A percentile compares a stretch with the other conserved stretches of the same genome.
Conservation (phyloP, 1,140 invertebrate genomes). For the Caenorhabditis tropicalis region DNA sequence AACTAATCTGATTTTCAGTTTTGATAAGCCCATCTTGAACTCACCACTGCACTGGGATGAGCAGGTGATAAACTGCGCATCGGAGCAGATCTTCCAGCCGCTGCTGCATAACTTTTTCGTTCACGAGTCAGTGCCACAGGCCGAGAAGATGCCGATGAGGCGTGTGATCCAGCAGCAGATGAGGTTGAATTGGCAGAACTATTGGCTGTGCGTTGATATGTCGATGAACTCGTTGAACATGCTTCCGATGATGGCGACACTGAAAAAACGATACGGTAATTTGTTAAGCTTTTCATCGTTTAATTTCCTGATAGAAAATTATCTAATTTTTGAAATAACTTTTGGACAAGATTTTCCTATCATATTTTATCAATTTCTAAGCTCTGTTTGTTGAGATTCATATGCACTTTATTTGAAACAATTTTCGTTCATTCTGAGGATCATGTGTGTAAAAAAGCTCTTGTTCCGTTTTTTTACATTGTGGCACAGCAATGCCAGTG, state of each 20-base stretch:
- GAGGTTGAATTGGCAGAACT: not conserved
- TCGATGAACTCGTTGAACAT: not conserved
- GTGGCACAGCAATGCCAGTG: not conserved
- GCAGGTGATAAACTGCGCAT: conserved; percentile 50
- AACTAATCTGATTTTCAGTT: not conserved
- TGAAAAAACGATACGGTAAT: not conserved
- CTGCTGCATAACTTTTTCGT: not conserved
- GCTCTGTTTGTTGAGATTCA: not conserved
- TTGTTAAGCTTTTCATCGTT: not conserved
- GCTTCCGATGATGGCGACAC: conserved; percentile 31
- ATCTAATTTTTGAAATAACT: no score
- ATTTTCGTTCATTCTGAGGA: not conserved
- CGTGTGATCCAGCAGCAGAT: not conserved
- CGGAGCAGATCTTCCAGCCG: not conserved
- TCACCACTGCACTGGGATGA: conserved; percentile 48
- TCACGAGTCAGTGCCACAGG: conserved; percentile 2
- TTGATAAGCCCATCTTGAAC: not conserved
- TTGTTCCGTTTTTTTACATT: not conserved
- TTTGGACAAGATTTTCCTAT: no score
- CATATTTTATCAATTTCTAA: not conserved
- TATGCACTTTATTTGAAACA: not conserved
- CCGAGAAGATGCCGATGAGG: not conserved
- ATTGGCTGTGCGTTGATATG: not conserved
- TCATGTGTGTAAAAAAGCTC: not conserved
- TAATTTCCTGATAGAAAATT: no score